Base-by-base conservation (phyloP, 2,888 invertebrate genomes). In the Lottia gigantea region DNA sequence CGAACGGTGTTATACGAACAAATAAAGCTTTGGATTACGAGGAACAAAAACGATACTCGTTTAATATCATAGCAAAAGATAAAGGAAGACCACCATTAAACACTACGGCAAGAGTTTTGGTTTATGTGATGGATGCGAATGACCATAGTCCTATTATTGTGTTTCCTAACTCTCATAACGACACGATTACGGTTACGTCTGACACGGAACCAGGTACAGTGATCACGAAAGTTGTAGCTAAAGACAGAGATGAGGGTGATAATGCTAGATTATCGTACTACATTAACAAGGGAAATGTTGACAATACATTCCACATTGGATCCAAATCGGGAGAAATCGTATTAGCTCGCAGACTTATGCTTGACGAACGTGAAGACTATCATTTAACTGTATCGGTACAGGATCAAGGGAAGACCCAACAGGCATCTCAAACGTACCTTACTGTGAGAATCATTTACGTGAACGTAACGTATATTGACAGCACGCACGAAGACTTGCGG, bases 81-180 rank as follows among this genome's bases (percentile, higher is more conserved):
- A 75, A 77, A 45, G 86, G 87, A 8, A 64, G 74, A 8, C 81
- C 82, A 6, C 64, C 76, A 11, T 65, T 77, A 68, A 80, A 81
- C 45, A 78, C 81, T 46, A 79, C 83, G 7, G 80, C 79, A 4
- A 74, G 71, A 4, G 78, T 86, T 0, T 75, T 70, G 12, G 73
- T 87, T 12, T 74, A 76, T 46, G 79, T 87, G 0, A 71, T 75
- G 12, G 87, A 86, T 67, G 74, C 80, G 15, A 86, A 87, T 66
- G 86, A 86, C 66, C 82, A 86, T 66, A 46, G 70, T 1, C 87
- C 87, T 0, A 69, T 78, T 15, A 83, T 86, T 49, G 71, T 74
- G 7, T 84, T 81, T 61, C 84, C 83, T 1, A 79, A 75, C 25
- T 71, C 72, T 7, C 64, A 67, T 19, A 83, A 84, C 74, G 75